Evolutionary conservation across 1,140 invertebrate genomes (phyloP), one percentile per base, ranked within the genome.

Genomic region (Prorops nasuta): DNA sequence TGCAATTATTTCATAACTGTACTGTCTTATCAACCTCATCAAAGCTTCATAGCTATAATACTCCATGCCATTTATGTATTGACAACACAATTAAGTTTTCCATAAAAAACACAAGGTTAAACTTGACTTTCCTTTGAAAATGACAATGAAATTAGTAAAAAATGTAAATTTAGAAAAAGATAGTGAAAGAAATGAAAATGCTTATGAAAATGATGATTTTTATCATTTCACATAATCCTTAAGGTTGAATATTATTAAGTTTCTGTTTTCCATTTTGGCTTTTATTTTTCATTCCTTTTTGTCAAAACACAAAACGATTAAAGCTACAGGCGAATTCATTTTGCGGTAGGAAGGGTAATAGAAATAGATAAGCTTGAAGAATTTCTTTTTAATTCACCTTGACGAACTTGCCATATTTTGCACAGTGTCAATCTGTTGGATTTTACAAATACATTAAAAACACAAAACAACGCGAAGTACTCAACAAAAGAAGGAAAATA

Each of bases 371-470:
- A 24, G 19, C 2, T 4, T 18, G 1, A 14, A 36, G 36, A 47
- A 17, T 28, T 38, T n/a, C 3, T 10, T n/a, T 34, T 42, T 49
- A 51, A 58, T 54, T 60, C 49, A 66, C 65, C 65, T 66, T 52
- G 65, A 67, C 39, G 61, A 64, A 60, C 63, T 67, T 38, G 65
- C 65, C 65, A 67, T 67, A 57, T 52, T 59, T 64, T 54, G 14
- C 16, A 14, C 4, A 28, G 4, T 28, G 24, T 28, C 24, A 10
- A 28, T 28, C 24, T n/a, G n/a, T n/a, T n/a, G n/a, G n/a, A n/a
- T n/a, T n/a, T n/a, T n/a, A n/a, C n/a, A n/a, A n/a, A n/a, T n/a
- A n/a, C n/a, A n/a, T n/a, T n/a, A n/a, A n/a, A n/a, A n/a, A n/a
- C n/a, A n/a, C n/a, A n/a, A n/a, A n/a, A n/a, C n/a, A n/a, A n/a